Conservation (phyloP, 2,797 vertebrate genomes). For the Odontamblyopus lacepedii region DNA sequence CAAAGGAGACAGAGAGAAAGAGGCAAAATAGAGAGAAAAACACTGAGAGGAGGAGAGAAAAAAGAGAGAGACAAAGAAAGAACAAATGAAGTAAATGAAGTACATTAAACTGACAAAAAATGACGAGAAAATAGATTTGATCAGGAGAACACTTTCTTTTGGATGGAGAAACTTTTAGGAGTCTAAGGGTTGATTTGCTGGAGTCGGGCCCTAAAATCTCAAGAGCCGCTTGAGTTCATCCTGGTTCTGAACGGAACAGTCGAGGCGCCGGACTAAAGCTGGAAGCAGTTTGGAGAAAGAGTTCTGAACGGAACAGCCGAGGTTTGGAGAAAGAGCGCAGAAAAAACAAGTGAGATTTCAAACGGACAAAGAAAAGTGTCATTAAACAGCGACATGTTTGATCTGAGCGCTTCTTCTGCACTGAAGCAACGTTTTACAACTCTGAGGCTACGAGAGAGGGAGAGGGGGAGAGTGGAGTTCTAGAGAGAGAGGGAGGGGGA, state of each 20-base stretch:
- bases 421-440: too few species aligned
- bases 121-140: too few species aligned
- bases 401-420: neutral
- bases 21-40: neutral
- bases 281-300: neutral
- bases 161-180: too few species aligned
- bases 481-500: too few species aligned
- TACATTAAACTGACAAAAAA: too few species aligned
- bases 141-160: too few species aligned
- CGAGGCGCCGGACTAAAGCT: neutral
- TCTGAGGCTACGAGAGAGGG: neutral
- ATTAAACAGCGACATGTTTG: neutral
- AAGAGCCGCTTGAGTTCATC: neutral
- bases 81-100: too few species aligned
- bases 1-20: neutral
- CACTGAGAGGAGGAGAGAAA: neutral
- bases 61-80: neutral
- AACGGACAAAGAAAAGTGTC: neutral
- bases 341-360: neutral
- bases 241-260: neutral
- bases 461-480: too few species aligned
- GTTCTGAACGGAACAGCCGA: neutral
- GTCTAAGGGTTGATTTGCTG: too few species aligned
- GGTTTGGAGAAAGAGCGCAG: neutral
- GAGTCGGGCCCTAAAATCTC: too few species aligned